A percentile compares a stretch with the other conserved stretches of the same genome.
Evolutionary conservation across 2,888 invertebrate genomes (phyloP).

Genomic region (Drosophila quasianomalipes): DNA sequence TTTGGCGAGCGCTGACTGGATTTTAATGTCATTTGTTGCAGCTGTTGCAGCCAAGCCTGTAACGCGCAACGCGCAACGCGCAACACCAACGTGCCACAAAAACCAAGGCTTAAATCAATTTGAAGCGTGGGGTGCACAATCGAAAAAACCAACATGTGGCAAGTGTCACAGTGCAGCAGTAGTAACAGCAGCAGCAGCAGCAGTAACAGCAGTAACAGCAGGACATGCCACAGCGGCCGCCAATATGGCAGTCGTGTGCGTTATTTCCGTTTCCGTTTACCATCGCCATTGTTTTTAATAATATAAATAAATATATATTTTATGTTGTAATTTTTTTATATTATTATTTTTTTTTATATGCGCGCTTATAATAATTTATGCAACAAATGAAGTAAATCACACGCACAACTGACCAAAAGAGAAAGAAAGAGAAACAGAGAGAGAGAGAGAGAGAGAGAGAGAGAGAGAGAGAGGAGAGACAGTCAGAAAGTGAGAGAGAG

Average conservation of each 20-base stretch:
- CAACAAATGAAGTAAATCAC: slow-evolving; percentile 72
- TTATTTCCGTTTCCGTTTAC: slow-evolving; percentile 61
- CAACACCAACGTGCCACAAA: slow-evolving; percentile 40
- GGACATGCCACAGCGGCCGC: slow-evolving; percentile 54
- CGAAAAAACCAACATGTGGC: slow-evolving; percentile 68
- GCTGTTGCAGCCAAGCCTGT: slow-evolving; percentile 49
- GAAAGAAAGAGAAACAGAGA: neutral
- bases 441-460: neutral
- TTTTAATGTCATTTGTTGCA: slow-evolving; percentile 75
- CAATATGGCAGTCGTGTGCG: slow-evolving; percentile 50
- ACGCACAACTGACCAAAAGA: slow-evolving; percentile 48
- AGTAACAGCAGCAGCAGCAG: slow-evolving; percentile 25
- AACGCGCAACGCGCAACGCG: slow-evolving; percentile 4
- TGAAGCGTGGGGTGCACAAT: slow-evolving; percentile 28
- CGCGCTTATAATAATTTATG: slow-evolving; percentile 76
- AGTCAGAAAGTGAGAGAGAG: neutral
- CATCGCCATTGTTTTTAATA: slow-evolving; percentile 33
- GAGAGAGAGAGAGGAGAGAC: neutral
- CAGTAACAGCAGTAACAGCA: slow-evolving; percentile 14
- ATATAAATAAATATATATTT: slow-evolving; percentile 19
- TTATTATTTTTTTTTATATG: slow-evolving; percentile 49
- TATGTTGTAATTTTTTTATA: slow-evolving; percentile 26
- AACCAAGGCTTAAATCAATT: slow-evolving; percentile 71
- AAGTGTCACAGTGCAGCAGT: slow-evolving; percentile 51
- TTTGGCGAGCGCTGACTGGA: slow-evolving; percentile 50